Conservation (phyloP, 2,113 vertebrate genomes). For the Nannospalax galili region DNA sequence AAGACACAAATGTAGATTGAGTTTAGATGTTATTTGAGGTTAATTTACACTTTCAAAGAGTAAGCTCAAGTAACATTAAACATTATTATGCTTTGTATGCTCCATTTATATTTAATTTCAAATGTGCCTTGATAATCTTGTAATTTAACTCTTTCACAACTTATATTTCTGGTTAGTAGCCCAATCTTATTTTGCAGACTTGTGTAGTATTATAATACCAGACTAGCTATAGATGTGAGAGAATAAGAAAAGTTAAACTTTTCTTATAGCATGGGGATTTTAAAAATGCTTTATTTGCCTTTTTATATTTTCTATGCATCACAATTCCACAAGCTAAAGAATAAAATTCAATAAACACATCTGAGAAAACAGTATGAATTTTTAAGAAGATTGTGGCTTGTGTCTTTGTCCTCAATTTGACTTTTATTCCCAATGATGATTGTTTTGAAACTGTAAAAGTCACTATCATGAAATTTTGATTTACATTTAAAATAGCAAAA, state of each 20-base stretch:
- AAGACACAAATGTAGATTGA: not conserved
- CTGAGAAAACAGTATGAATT: not conserved
- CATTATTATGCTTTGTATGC: not conserved
- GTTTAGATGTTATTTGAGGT: not conserved
- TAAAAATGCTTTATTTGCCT: not conserved
- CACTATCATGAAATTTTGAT: not conserved
- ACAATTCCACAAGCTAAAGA: constrained; percentile 6
- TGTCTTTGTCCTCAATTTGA: not conserved
- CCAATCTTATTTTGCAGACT: not conserved
- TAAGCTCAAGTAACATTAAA: constrained; percentile 30
- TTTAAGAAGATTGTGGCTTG: not conserved
- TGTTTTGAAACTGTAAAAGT: constrained; percentile 2
- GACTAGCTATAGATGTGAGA: not conserved
- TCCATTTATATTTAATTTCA: not conserved
- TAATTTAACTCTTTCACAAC: not conserved
- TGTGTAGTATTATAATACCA: not conserved
- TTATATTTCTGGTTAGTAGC: not conserved
- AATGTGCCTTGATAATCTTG: not conserved
- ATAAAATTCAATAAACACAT: constrained; percentile 1
- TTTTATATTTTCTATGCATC: not conserved
- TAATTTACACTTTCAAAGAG: not conserved
- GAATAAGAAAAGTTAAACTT: not conserved
- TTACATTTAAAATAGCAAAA: constrained; percentile 19
- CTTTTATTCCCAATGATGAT: not conserved
- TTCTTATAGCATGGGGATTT: not conserved